Conservation (phyloP, 64 coral and sea anemone species). For the Exaiptasia diaphana region DNA sequence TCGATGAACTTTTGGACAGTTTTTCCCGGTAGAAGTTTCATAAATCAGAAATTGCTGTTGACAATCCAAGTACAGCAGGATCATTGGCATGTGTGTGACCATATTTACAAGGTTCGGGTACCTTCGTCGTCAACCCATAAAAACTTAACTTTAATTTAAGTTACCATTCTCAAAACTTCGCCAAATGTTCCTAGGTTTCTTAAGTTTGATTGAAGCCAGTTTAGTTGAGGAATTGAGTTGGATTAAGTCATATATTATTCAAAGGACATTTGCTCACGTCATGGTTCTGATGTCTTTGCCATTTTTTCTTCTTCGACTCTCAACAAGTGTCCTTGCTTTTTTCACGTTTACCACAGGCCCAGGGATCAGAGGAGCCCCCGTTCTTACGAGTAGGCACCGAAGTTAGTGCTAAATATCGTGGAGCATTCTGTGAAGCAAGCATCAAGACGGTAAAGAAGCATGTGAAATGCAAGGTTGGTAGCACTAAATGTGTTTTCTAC, state of each 20-base stretch:
- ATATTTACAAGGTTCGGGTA: background rate
- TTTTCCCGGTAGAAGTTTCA: background rate
- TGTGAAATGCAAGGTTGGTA: conserved; percentile 94
- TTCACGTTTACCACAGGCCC: conserved; percentile 65
- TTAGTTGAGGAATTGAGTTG: background rate
- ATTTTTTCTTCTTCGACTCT: conserved; percentile 36
- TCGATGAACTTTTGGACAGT: background rate
- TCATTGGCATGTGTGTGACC: conserved; percentile 12
- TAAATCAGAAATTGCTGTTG: conserved; percentile 6
- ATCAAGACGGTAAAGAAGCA: conserved; percentile 97
- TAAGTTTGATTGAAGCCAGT: conserved; percentile 21
- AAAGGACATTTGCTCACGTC: conserved; percentile 94
- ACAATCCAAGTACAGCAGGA: conserved; percentile 16
- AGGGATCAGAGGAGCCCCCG: conserved; percentile 89
- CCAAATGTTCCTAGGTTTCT: background rate
- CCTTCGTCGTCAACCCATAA: background rate
- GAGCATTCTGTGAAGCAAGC: conserved; percentile 98
- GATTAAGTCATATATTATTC: conserved; percentile 92
- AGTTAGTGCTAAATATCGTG: conserved; percentile 99
- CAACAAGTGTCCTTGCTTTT: conserved; percentile 50
- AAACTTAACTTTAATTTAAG: background rate
- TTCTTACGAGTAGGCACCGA: conserved; percentile 94
- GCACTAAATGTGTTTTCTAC: background rate
- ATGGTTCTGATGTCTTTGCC: conserved; percentile 33
- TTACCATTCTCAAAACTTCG: background rate